Base-by-base conservation (phyloP, 35 echinoderm and acorn worm species). In the Hemicentrotus pulcherrimus region DNA sequence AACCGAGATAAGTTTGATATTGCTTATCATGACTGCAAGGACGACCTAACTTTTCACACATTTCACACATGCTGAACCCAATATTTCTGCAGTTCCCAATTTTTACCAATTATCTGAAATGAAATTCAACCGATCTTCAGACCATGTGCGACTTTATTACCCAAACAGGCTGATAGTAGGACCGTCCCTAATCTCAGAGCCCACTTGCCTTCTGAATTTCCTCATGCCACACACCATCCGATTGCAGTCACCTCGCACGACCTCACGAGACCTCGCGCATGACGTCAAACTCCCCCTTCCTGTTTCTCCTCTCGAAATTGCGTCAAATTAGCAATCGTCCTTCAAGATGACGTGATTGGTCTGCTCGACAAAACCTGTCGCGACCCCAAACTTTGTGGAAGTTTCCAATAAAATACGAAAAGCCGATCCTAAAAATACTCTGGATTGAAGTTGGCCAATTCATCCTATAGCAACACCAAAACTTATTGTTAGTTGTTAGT, bases 271-370 rank as follows among this genome's bases (percentile, higher is more conserved):
- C 65, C 65, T 18, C 19, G 19, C 65, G 65, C 65, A 78, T 90
- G 88, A 90, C 88, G 88, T 90, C 88, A 90, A 90, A 90, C 32
- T 90, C 33, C 32, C 33, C 12, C 88, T 90, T 90, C 88, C 88
- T 33, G 32, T 28, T 47, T 45, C 88, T 90, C 32, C 88, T 41
- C 4, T 47, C 31, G 31, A 90, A 47, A 90, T 90, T 90, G 46
- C 88, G 88, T 90, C 88, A 90, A 90, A 90, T 78, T 78, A 78
- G 65, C 65, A n/a, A 90, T 19, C 88, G 88, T 90, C 32, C 88
- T 90, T 90, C 88, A 9, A 2, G 11, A 41, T 47, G 88, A 45
- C 88, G 88, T 90, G 88, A 41, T 28, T n/a, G 65, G 65, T 78
- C 22, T 78, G 19, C 22, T 28, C 14, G 31, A 90, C 88, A 41